Evolutionary conservation across 1,140 invertebrate species (phyloP).

Genomic region (Saccostrea cuccullata): DNA sequence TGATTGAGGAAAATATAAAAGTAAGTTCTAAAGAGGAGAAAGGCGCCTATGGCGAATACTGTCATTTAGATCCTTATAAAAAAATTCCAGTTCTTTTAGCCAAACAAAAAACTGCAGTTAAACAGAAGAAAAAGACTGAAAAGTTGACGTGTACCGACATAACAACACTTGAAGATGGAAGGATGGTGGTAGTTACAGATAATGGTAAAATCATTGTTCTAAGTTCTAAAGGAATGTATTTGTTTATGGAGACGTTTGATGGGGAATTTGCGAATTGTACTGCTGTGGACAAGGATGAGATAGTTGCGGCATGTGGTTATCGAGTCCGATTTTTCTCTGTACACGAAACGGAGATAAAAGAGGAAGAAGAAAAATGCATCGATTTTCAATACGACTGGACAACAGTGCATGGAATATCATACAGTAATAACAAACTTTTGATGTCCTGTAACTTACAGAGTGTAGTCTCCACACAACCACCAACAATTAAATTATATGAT

Average conservation of each 20-base stretch:
- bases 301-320: background rate
- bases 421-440: background rate
- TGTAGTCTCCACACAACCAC: background rate
- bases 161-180: background rate
- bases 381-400: constrained; percentile 8
- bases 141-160: background rate
- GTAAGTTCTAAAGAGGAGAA: background rate
- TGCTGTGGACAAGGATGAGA: background rate
- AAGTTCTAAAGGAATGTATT: background rate
- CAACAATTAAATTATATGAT: background rate
- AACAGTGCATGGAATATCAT: background rate
- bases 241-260: background rate
- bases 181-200: background rate
- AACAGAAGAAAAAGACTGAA: background rate
- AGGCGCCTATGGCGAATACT: background rate
- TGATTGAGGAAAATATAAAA: background rate
- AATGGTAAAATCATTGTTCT: background rate
- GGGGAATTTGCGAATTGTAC: background rate
- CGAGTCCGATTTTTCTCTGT: background rate
- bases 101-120: background rate
- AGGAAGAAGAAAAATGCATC: constrained; percentile 13
- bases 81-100: background rate
- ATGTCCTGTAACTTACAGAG: constrained; percentile 8
- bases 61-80: background rate
- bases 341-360: background rate